phyloP scores from a whole-genome alignment of 2,113 vertebrate species.

The Haemorhous mexicanus region DNA sequence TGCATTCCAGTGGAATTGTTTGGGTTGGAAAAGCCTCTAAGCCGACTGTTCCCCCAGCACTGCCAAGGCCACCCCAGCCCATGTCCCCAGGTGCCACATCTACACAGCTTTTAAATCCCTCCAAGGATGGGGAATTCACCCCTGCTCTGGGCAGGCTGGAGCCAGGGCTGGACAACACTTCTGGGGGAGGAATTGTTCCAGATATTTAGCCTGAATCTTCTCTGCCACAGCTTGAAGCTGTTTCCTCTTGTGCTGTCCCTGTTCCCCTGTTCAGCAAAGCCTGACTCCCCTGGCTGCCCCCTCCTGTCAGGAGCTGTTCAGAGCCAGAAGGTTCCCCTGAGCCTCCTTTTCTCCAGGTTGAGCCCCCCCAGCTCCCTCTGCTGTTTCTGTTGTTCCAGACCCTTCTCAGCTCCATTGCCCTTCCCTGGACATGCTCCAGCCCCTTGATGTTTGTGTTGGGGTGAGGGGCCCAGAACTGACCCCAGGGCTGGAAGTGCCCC shows the following conservation, averaged over 20 bases:
- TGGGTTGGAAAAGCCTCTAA: neutral
- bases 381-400: neutral
- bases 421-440: neutral
- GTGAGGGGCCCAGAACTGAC: neutral
- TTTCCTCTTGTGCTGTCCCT: neutral
- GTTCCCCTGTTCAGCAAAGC: neutral
- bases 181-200: neutral
- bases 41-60: neutral
- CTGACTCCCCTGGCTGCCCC: fast-evolving
- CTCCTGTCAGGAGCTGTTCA: neutral
- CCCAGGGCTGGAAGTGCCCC: neutral
- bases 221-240: neutral
- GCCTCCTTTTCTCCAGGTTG: neutral
- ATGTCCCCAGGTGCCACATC: neutral
- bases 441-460: neutral
- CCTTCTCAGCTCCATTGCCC: neutral
- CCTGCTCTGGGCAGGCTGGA: neutral
- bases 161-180: neutral
- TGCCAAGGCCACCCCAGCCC: neutral
- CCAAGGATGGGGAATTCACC: neutral
- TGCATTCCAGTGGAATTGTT: neutral
- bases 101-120: fast-evolving
- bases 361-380: neutral
- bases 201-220: neutral
- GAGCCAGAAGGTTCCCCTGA: neutral